A percentile compares a stretch with the other conserved stretches of the same genome.
These are phyloP conservation scores for Eugnorisma glareosa DNA, from an alignment of 2,888 invertebrate species.

Conservation along the genomic window DNA sequence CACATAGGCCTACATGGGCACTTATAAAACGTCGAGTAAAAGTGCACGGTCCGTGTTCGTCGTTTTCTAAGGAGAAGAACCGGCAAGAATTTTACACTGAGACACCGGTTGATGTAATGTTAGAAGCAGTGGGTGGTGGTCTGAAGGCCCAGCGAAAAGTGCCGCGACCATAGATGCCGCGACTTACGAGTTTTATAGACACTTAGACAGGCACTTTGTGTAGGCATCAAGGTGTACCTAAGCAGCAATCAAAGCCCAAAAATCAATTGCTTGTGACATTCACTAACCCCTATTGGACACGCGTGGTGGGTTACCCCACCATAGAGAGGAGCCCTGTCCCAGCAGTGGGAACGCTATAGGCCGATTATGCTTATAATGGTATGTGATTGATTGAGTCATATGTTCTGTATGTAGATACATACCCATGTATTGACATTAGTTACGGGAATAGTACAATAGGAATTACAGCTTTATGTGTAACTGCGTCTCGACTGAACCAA, in stretches of 20 bases:
- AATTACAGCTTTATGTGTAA: slow-evolving; percentile 25
- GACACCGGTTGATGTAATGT: no score
- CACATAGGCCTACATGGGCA: not conserved
- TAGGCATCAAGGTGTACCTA: no score
- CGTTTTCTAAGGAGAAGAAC: not conserved
- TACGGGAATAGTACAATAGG: slow-evolving; percentile 22
- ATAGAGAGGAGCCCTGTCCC: not conserved
- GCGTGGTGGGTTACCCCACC: not conserved
- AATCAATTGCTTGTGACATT: not conserved
- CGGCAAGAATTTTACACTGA: no score
- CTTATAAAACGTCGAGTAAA: not conserved
- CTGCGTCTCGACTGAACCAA: slow-evolving; percentile 23
- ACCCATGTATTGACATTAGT: not conserved
- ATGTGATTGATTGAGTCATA: not conserved
- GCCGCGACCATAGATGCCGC: no score
- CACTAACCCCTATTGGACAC: not conserved
- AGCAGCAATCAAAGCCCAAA: not conserved
- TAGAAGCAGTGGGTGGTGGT: no score
- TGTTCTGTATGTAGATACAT: slow-evolving; percentile 4
- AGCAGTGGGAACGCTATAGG: not conserved
- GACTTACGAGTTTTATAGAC: no score
- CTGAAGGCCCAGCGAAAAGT: no score
- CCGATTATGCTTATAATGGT: not conserved
- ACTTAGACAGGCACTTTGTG: no score
- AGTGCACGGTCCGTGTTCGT: not conserved